Base-by-base conservation (phyloP, 2,113 vertebrate species). In the Grus americana region DNA sequence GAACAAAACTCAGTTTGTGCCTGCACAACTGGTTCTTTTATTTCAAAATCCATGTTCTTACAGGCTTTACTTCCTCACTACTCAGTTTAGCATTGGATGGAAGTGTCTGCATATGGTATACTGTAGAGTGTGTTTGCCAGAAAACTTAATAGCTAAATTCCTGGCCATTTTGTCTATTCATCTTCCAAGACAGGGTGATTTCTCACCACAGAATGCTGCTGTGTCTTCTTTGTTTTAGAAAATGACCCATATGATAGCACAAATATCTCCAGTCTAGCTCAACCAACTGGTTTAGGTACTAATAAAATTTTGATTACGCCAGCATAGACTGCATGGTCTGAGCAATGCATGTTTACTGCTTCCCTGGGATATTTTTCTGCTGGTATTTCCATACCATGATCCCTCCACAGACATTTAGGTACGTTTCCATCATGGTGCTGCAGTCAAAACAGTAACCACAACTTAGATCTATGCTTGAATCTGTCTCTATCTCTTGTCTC, bases 371-470 rank as follows among this genome's bases (percentile, higher is more conserved):
- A n/a, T 57, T 91, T 93, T 95, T 55, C n/a, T 3, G 1, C 17
- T 18, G 6, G 5, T 50, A 17, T 42, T 90, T 12, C 15, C 30
- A 8, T 54, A 32, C n/a, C 19, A 40, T 0, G 0, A 29, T 91
- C 14, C 11, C 10, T 90, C 52, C 40, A 19, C 6, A 15, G 24
- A 26, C 7, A 17, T 68, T 65, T 75, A 82, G 24, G 27, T 52
- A 32, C 1, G 0, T 87, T 92, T 91, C 38, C 24, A 20, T 86
- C 17, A 23, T 1, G 3, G 13, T 76, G 15, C 29, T 86, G 34
- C 38, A 55, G 38, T 42, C 59, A 49, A 66, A 88, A 82, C 8
- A 16, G 19, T 68, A 82, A 58, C 73, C 15, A 15, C 67, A 76
- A 13, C 30, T 87, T 68, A 71, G 18, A 27, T 66, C 54, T 85